Conservation (phyloP, 2,113 vertebrate genomes). For the Hippocampus abdominalis region DNA sequence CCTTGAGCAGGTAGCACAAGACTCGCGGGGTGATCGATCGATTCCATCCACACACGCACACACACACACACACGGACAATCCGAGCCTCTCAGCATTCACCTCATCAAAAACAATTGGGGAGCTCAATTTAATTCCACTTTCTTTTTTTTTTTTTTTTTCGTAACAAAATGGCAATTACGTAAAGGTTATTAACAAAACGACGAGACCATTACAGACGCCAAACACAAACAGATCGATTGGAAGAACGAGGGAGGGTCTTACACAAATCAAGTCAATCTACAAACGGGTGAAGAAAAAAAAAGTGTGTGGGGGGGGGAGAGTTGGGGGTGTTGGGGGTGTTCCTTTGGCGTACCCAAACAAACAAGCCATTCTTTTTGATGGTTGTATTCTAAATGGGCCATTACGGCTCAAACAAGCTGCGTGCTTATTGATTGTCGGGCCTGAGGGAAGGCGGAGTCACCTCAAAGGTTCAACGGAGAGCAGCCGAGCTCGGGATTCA, state of each 20-base stretch:
- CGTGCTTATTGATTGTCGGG: slow-evolving; percentile 52
- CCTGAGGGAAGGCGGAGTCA: slow-evolving; percentile 32
- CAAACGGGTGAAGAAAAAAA: slow-evolving; percentile 12
- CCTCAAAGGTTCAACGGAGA: slow-evolving; percentile 31
- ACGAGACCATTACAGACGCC: slow-evolving; percentile 52
- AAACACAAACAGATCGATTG: slow-evolving; percentile 70
- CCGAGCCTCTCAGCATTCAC: slow-evolving; percentile 43
- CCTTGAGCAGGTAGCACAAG: slow-evolving; percentile 65
- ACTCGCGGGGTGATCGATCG: slow-evolving; percentile 57
- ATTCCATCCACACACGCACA: slow-evolving; percentile 49
- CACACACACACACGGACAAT: not conserved
- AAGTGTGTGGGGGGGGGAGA: slow-evolving; percentile 17
- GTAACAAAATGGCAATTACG: slow-evolving; percentile 66
- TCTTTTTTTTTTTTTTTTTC: slow-evolving; percentile 26
- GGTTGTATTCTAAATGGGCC: slow-evolving; percentile 63
- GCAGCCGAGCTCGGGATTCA: slow-evolving; percentile 11
- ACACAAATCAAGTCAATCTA: slow-evolving; percentile 48
- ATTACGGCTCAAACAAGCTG: slow-evolving; percentile 63
- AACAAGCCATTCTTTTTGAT: slow-evolving; percentile 50
- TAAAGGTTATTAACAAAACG: slow-evolving; percentile 52
- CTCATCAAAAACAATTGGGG: slow-evolving; percentile 64
- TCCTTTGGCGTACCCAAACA: slow-evolving; percentile 24
- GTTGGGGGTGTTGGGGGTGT: not conserved
- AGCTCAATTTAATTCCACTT: slow-evolving; percentile 53
- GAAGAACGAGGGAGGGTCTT: slow-evolving; percentile 25